Evolutionary conservation across 2,888 invertebrate species (phyloP).

Genomic region (Abrostola triplasia): DNA sequence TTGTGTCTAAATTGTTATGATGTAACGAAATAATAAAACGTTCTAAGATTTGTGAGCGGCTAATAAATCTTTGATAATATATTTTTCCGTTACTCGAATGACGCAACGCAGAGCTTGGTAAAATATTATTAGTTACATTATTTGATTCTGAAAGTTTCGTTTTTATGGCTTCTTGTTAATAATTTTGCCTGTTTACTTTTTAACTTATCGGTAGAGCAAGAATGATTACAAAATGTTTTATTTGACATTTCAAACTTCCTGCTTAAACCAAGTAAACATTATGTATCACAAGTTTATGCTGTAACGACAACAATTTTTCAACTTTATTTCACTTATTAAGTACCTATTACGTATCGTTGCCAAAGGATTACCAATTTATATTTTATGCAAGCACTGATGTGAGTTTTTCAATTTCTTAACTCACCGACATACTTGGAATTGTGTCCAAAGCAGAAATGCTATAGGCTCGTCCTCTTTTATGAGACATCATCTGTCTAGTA

Average conservation of each 20-base stretch:
- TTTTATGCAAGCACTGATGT: too few relatives aligned
- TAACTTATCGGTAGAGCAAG: neutral
- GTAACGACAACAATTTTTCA: too few relatives aligned
- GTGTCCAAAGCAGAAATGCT: too few relatives aligned
- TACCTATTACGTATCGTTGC: too few relatives aligned
- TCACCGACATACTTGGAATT: too few relatives aligned
- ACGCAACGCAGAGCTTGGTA: constrained; percentile 25
- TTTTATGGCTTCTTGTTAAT: constrained; percentile 15
- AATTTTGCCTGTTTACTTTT: constrained; percentile 7
- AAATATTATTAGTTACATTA: constrained; percentile 15
- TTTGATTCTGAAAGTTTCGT: constrained; percentile 19
- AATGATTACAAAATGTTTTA: neutral
- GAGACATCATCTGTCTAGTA: too few relatives aligned
- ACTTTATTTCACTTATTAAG: too few relatives aligned
- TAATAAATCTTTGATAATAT: constrained; percentile 41
- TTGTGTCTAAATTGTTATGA: constrained; percentile 56
- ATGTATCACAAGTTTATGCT: neutral
- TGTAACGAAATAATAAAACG: constrained; percentile 52
- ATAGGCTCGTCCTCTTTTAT: too few relatives aligned
- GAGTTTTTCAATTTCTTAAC: too few relatives aligned
- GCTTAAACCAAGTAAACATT: neutral
- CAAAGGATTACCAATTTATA: too few relatives aligned
- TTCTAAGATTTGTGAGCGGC: constrained; percentile 36
- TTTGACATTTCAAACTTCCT: too few relatives aligned
- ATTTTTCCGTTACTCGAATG: constrained; percentile 27